Base-by-base conservation (phyloP, 2,888 invertebrate genomes). In the Nudaria mundana region DNA sequence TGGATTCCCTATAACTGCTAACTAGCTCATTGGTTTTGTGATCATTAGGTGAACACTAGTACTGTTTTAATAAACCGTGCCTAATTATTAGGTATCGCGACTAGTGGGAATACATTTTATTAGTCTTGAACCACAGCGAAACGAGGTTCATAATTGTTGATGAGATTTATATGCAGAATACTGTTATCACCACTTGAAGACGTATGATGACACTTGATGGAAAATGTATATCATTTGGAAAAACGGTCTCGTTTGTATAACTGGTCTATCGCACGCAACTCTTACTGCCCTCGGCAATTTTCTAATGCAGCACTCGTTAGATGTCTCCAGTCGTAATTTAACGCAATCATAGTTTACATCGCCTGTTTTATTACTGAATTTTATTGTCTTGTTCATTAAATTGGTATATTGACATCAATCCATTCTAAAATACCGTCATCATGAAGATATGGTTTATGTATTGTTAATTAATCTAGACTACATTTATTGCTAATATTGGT, bases 261-360 rank as follows among this genome's bases (percentile, higher is more conserved):
- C 84, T 80, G 71, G 86, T 81, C 75, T 66, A 66, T 68, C 71
- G 53, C 86, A 85, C 82, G 84, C 86, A 84, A 83, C 80, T 82
- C 82, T 67, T 63, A 47, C 66, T 44, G 73, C 79, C 81, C 66
- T 53, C 63, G 76, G 83, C 76, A 50, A 54, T 74, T 67, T 76
- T 79, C 81, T 79, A 81, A 67, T 67, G 57, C 65, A 68, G 66
- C 82, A 83, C 81, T 81, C 84, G 84, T 65, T 63, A 55, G 59
- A 59, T 63, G 57, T 64, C 57, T 62, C 67, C 61, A 57, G 48
- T 52, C 58, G 57, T 43, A 43, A 50, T 52, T 64, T 56, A 61
- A 44, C 55, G 49, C 44, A 42, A 52, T 48, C 47, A 37, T 41
- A 42, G 51, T 57, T 58, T 78, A 66, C 82, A 81, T 76, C 63